Conservation (phyloP, 2,113 vertebrate species). For the Jaculus jaculus region DNA sequence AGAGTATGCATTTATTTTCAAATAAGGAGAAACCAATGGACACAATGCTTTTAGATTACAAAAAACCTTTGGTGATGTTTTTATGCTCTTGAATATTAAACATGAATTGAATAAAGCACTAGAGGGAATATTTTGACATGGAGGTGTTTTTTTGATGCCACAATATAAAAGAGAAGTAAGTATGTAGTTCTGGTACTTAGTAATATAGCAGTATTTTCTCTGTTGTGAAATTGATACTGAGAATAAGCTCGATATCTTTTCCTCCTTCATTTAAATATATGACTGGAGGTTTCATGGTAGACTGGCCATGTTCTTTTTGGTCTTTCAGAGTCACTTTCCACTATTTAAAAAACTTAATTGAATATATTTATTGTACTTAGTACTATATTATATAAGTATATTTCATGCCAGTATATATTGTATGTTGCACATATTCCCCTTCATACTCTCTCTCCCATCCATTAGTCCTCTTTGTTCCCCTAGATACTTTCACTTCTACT, state of each 20-base stretch:
- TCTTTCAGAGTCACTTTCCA: slow-evolving; percentile 8
- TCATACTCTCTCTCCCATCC: background rate
- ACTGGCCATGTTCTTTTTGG: background rate
- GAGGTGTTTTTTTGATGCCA: background rate
- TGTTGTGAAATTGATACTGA: background rate
- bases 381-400: background rate
- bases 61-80: slow-evolving; percentile 33
- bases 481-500: background rate
- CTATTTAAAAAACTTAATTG: background rate
- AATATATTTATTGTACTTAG: background rate
- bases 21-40: slow-evolving; percentile 20
- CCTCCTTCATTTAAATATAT: background rate
- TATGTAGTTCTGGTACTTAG: background rate
- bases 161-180: background rate
- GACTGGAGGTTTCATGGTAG: background rate
- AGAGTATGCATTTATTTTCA: background rate
- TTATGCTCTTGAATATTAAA: background rate
- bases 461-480: no score
- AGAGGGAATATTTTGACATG: background rate
- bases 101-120: background rate
- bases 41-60: slow-evolving; percentile 7
- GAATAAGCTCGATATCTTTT: background rate
- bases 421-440: background rate
- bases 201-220: background rate
- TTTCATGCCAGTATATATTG: background rate